Conservation (phyloP, 2,113 vertebrate genomes). For the Ailuropoda melanoleuca region DNA sequence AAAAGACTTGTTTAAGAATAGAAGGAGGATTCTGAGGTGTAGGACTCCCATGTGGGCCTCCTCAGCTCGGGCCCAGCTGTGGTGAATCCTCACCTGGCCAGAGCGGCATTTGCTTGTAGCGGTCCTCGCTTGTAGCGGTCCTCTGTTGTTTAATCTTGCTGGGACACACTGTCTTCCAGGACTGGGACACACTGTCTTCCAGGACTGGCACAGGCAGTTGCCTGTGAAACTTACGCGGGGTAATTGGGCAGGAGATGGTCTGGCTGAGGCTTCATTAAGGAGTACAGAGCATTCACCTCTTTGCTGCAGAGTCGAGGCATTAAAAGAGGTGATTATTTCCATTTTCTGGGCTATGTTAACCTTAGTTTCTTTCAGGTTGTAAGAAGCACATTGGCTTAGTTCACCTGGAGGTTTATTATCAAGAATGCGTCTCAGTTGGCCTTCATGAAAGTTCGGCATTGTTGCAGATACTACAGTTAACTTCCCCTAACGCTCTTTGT, state of each 20-base stretch:
- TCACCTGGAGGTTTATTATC: background rate
- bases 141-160: background rate
- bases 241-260: background rate
- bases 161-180: background rate
- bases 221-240: background rate
- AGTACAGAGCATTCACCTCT: background rate
- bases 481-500: background rate
- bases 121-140: background rate
- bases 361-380: conserved; percentile 7
- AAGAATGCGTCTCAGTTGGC: background rate
- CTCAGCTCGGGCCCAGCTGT: background rate
- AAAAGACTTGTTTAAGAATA: background rate
- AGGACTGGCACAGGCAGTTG: background rate
- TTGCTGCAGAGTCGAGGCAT: background rate
- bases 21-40: background rate
- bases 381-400: background rate
- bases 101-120: background rate
- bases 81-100: background rate
- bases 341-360: background rate
- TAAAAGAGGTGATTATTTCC: background rate
- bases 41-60: background rate
- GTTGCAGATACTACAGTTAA: no score
- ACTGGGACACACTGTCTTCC: background rate
- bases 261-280: background rate
- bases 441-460: background rate